Evolutionary conservation across 2,797 vertebrate species (phyloP), one percentile per base, ranked within the genome.

Genomic region (Tadarida brasiliensis): DNA sequence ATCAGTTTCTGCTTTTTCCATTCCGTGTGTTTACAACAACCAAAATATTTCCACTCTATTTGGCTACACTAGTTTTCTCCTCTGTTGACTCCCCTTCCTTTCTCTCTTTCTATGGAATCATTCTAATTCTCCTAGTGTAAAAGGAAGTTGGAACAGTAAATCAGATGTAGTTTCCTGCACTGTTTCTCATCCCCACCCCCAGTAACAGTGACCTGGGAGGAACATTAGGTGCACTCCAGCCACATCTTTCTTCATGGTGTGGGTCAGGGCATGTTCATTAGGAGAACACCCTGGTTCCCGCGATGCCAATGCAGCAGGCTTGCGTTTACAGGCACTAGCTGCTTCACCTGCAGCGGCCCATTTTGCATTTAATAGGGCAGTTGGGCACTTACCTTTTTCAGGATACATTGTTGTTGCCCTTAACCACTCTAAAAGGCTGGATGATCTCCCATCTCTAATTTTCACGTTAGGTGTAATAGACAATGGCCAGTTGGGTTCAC

Each of bases 51-150:
- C n/a, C 15, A 74, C 51, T 44, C 30, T 86, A 0, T 85, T 78
- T 88, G 65, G 16, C 26, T 92, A 19, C 11, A 56, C 19, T 67
- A 70, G 5, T 65, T 88, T 92, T 88, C 77, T 77, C 39, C 30
- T 82, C 77, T 87, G 0, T 82, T 81, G 33, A 82, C 51, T 87
- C n/a, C 44, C 26, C 28, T 90, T 88, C 26, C 28, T 74, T 70
- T 91, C 4, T 92, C 28, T 30, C 24, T 63, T 81, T 88, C 77
- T 87, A 19, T 16, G 14, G 39, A 92, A 81, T 77, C 15, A 7
- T 95, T 94, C 67, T 96, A 57, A 39, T 67, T 93, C 59, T 95
- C 70, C 44, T 67, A 83, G 26, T 65, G 35, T 57, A 74, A 80
- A 85, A 57, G 22, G 70, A 83, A 90, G 16, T 49, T 67, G 56